phyloP scores from a whole-genome alignment of 2,888 invertebrate species.

The Helleia helle region DNA sequence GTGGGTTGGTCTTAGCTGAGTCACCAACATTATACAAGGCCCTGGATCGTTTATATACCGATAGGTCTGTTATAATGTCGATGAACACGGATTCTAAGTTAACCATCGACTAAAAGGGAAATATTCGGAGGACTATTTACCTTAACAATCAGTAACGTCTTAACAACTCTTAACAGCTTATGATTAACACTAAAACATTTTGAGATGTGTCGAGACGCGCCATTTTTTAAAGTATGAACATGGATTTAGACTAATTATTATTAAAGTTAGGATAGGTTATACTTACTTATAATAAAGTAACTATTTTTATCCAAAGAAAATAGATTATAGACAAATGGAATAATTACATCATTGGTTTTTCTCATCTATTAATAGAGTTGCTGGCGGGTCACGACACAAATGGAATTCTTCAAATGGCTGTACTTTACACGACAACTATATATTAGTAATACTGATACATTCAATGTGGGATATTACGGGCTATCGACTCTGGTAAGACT shows the following conservation, averaged over 20 bases:
- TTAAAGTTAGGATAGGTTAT: too few species aligned
- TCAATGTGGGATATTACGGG: constrained; percentile 24
- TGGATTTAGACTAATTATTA: not conserved
- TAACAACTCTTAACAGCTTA: constrained; percentile 39
- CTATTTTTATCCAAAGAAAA: too few species aligned
- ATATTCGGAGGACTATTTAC: constrained; percentile 39
- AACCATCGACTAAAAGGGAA: constrained; percentile 48
- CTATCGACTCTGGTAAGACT: too few species aligned
- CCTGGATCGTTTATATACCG: too few species aligned
- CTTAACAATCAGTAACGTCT: constrained; percentile 34
- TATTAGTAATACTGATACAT: constrained; percentile 51
- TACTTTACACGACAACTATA: constrained; percentile 28
- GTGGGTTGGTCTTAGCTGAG: constrained; percentile 21
- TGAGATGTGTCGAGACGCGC: not conserved
- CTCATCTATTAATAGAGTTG: not conserved
- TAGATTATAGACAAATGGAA: too few species aligned
- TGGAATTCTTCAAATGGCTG: constrained; percentile 11
- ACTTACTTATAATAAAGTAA: too few species aligned
- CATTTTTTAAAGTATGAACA: not conserved
- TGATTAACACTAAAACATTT: not conserved
- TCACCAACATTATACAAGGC: not conserved
- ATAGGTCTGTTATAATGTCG: too few species aligned
- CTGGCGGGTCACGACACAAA: constrained; percentile 4
- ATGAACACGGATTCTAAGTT: too few species aligned
- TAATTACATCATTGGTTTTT: too few species aligned